A percentile compares a stretch with the other conserved stretches of the same genome.
Conservation (phyloP, 1,140 invertebrate species). For the Drosophila ficusphila region DNA sequence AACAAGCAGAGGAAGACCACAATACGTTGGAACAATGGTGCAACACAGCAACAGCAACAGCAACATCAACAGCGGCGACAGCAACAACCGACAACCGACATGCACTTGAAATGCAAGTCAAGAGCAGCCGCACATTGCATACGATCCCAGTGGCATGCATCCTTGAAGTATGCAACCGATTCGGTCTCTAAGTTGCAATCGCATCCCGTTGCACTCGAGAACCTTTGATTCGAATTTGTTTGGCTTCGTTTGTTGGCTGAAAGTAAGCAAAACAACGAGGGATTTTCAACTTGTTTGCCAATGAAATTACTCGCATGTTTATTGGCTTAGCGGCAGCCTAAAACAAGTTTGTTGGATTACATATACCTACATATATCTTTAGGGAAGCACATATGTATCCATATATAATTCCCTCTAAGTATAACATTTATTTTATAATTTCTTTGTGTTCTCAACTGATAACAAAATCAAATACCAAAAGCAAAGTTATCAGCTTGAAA, state of each 20-base stretch:
- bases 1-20: conserved; percentile 31
- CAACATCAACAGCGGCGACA: too few relatives aligned
- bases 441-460: too few relatives aligned
- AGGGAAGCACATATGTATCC: not conserved
- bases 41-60: not conserved
- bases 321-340: conserved; percentile 22
- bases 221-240: conserved; percentile 38
- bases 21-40: conserved; percentile 38
- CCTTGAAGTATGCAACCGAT: conserved; percentile 30
- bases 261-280: conserved; percentile 43
- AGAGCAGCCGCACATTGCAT: conserved; percentile 49
- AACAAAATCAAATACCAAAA: not conserved
- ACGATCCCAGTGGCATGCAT: conserved; percentile 1
- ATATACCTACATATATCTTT: not conserved
- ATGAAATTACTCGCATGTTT: conserved; percentile 64
- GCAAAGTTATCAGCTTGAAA: too few relatives aligned
- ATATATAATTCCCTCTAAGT: too few relatives aligned
- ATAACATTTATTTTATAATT: not conserved
- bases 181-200: not conserved
- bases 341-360: not conserved
- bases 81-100: too few relatives aligned
- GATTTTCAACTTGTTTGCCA: conserved; percentile 53
- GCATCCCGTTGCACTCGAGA: conserved; percentile 24
- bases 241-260: conserved; percentile 26
- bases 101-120: conserved; percentile 79